These are phyloP conservation scores for Hemiscyllium ocellatum DNA, from an alignment of 2,113 vertebrate genomes.

Conservation along the genomic window DNA sequence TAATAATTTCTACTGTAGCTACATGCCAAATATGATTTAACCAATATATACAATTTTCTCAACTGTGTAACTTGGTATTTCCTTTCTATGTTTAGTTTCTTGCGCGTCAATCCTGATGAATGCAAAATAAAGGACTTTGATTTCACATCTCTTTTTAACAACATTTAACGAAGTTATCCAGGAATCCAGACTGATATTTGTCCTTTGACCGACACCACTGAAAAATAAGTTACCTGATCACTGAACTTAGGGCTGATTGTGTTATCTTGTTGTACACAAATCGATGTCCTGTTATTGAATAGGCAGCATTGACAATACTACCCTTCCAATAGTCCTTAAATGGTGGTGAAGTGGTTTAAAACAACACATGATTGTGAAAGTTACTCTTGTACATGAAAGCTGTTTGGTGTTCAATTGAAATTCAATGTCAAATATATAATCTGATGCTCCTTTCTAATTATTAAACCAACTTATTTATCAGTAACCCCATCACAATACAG, in stretches of 20 bases:
- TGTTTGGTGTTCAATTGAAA: background rate
- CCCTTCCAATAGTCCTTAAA: background rate
- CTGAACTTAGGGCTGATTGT: background rate
- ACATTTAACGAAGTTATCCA: background rate
- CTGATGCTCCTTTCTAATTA: background rate
- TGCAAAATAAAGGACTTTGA: too few relatives aligned
- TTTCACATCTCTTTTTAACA: too few relatives aligned
- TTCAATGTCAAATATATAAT: background rate
- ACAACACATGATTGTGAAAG: background rate
- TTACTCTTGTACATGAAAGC: background rate
- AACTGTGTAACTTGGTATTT: too few relatives aligned
- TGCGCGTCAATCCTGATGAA: too few relatives aligned
- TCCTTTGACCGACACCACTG: background rate
- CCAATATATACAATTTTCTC: too few relatives aligned
- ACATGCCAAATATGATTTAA: too few relatives aligned
- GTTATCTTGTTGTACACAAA: background rate
- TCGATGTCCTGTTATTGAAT: background rate
- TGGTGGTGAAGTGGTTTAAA: background rate
- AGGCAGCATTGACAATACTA: background rate
- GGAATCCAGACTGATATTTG: background rate
- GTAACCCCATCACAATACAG: too few relatives aligned
- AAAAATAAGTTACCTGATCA: background rate
- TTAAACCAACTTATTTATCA: background rate
- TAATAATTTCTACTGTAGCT: too few relatives aligned
- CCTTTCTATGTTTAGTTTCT: too few relatives aligned